Evolutionary conservation across 2,888 invertebrate species (phyloP).

Genomic region (Rotaria macrura): DNA sequence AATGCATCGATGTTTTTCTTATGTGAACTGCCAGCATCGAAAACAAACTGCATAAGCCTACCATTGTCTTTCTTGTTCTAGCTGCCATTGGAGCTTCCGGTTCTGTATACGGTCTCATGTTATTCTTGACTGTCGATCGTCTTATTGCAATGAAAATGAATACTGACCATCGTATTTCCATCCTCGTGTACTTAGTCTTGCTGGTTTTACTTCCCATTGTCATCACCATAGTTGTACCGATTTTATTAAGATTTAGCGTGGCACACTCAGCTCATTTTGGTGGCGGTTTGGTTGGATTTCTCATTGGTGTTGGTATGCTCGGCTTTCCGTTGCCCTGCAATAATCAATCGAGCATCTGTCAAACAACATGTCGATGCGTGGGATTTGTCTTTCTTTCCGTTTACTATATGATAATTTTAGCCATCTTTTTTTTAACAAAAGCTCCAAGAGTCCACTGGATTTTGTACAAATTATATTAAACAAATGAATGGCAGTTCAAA

Average conservation of each 20-base stretch:
- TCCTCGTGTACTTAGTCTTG: not conserved
- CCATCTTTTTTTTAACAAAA: not conserved
- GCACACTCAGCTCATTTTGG: not conserved
- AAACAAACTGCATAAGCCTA: not conserved
- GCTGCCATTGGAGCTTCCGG: not conserved
- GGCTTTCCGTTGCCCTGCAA: not conserved
- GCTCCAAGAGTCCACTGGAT: not conserved
- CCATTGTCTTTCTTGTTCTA: not conserved
- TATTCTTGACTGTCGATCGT: not conserved
- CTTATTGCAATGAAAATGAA: not conserved
- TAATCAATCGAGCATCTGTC: not conserved
- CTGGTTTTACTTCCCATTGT: not conserved
- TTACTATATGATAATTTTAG: not conserved
- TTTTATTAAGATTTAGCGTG: not conserved
- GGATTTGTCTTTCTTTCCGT: not conserved
- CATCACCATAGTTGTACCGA: not conserved
- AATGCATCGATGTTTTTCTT: too few species aligned
- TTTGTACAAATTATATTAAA: not conserved
- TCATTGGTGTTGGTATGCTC: not conserved
- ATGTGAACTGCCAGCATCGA: too few species aligned
- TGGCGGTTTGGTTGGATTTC: not conserved
- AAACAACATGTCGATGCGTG: not conserved
- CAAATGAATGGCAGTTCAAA: too few species aligned
- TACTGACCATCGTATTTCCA: not conserved
- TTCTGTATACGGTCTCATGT: not conserved